Base-by-base conservation (phyloP, 2,113 vertebrate species). In the Poeciliopsis occidentalis region DNA sequence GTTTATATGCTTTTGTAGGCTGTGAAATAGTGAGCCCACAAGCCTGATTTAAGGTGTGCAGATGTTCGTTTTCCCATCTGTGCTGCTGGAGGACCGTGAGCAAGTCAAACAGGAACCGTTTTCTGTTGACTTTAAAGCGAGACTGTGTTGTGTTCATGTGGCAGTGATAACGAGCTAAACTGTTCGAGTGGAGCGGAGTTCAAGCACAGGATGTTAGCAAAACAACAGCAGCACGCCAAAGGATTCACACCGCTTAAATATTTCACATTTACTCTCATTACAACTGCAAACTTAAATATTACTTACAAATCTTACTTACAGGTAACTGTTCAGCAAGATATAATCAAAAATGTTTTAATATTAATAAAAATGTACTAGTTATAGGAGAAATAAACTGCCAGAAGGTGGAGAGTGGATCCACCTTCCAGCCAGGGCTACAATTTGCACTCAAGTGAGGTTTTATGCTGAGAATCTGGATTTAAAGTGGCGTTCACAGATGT, bases 1-100 rank as follows among this genome's bases (percentile, higher is more conserved):
- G 76, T 80, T 82, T 70, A 79, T 70, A 79, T 65, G 24, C 26
- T 2, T 64, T 60, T 78, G 63, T 62, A 65, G 54, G 26, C 34
- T 24, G n/a, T 31, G 12, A 44, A 19, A 67, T 67, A 3, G 7
- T 57, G 8, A 24, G 51, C 22, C 51, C 5, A 3, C 51, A 57
- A n/a, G 51, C 22, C 24, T 17, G 31, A 17, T 39, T 67, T 4
- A 26, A 15, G 47, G 64, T 5, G 5, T 26, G 17, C 82, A 82
- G 77, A 66, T 83, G 83, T 47, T 47, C 10, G 3, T 17, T 73
- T 85, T 78, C 78, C 66, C 80, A 79, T 67, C 65, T 61, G 32
- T 26, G 6, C 51, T 60, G 32, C 31, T 60, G 6, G 30, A 22
- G 29, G 29, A n/a, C 51, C 12, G 4, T n/a, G 12, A 29, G 2